Percentiles rank a stretch among this genome's conserved stretches.
These are phyloP conservation scores for Pocillopora meandrina DNA, from an alignment of 92 coral and sea anemone species.

Conservation along the genomic window DNA sequence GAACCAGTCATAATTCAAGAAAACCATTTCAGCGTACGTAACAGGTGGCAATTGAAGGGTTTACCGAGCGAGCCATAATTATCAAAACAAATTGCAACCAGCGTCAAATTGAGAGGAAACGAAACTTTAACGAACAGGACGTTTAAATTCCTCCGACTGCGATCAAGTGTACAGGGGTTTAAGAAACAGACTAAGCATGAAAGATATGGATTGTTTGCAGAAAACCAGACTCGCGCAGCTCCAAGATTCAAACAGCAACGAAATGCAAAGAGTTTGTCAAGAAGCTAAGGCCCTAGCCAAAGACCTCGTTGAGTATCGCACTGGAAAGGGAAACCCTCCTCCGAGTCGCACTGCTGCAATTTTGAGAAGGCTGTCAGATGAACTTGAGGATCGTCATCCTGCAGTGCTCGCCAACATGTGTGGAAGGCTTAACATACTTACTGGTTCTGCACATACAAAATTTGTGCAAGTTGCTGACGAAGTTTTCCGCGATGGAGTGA, in stretches of 20 bases:
- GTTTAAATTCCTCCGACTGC: background rate
- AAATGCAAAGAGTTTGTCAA: background rate
- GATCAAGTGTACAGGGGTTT: background rate
- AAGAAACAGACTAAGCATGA: background rate
- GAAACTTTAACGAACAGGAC: background rate
- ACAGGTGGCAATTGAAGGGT: slow-evolving; percentile 42
- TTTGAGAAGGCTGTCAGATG: slow-evolving; percentile 80
- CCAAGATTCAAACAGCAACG: slow-evolving; percentile 11
- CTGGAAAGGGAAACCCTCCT: slow-evolving; percentile 60
- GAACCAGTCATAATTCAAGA: slow-evolving; percentile 32
- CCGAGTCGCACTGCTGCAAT: slow-evolving; percentile 66
- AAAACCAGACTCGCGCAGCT: slow-evolving; percentile 4
- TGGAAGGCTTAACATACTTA: slow-evolving; percentile 64
- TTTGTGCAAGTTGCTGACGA: slow-evolving; percentile 92
- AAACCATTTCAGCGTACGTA: slow-evolving; percentile 31
- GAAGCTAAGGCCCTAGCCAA: slow-evolving; percentile 70
- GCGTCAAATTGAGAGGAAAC: background rate
- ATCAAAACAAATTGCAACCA: background rate
- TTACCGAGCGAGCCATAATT: slow-evolving; percentile 22
- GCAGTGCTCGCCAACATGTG: slow-evolving; percentile 72
- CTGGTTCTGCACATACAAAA: slow-evolving; percentile 74
- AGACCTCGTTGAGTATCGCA: slow-evolving; percentile 73
- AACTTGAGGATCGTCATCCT: slow-evolving; percentile 74
- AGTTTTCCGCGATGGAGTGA: slow-evolving; percentile 83
- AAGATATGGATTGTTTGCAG: slow-evolving; percentile 26